Percentiles rank a stretch among this genome's conserved stretches.
These are phyloP conservation scores for Megaceryle alcyon DNA, from an alignment of 2,797 vertebrate species.

Conservation along the genomic window DNA sequence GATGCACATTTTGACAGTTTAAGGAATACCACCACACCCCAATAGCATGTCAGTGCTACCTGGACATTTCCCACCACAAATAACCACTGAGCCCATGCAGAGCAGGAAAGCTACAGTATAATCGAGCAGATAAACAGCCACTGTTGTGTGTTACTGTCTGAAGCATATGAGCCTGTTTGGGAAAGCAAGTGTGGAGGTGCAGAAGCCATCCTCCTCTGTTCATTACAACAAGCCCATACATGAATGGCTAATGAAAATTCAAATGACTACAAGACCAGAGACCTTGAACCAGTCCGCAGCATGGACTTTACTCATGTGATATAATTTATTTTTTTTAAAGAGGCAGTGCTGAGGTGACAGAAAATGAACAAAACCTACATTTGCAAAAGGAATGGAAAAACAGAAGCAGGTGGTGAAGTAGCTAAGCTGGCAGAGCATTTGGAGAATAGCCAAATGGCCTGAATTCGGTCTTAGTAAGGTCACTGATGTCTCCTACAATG, in stretches of 20 bases:
- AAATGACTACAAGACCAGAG: neutral
- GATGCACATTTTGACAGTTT: neutral
- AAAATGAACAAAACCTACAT: conserved; percentile 59
- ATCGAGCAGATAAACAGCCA: fast-evolving
- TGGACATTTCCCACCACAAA: neutral
- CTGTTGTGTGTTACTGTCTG: neutral
- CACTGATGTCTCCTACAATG: neutral
- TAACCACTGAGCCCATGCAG: neutral
- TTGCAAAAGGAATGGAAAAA: conserved; percentile 67
- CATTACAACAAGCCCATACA: neutral
- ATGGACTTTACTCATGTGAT: neutral
- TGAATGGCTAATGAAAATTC: neutral
- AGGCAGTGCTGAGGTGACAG: conserved; percentile 10
- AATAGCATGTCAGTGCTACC: neutral
- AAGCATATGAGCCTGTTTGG: fast-evolving
- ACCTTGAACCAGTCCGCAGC: neutral
- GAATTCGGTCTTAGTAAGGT: conserved; percentile 53
- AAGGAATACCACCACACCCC: neutral
- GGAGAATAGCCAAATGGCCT: conserved; percentile 51
- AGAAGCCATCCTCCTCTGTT: neutral
- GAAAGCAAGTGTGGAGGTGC: neutral
- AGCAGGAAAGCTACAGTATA: neutral
- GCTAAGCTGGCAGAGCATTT: conserved; percentile 63
- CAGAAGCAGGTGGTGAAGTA: conserved; percentile 73
- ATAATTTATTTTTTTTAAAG: neutral